phyloP scores from a whole-genome alignment of 1,140 invertebrate species.

The Bombus waltoni region DNA sequence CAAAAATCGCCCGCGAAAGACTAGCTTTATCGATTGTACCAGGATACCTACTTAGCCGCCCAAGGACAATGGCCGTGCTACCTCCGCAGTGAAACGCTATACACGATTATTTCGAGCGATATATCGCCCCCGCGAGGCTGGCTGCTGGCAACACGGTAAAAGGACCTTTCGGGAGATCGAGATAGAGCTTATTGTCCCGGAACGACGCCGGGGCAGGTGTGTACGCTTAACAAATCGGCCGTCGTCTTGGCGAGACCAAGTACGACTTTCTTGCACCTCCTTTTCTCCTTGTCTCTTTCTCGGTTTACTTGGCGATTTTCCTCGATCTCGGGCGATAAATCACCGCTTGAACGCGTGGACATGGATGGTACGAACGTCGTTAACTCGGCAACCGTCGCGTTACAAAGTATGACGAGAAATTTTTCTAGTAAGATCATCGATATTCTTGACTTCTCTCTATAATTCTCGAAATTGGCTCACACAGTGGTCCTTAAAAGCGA shows the following conservation, averaged over 20 bases:
- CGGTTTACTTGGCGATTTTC: not conserved
- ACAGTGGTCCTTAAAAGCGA: not conserved
- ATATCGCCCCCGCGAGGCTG: conserved; percentile 66
- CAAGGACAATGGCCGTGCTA: conserved; percentile 64
- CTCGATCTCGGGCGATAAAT: not conserved
- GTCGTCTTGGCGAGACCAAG: conserved; percentile 34
- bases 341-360: not conserved
- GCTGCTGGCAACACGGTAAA: conserved; percentile 68
- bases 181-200: conserved; percentile 71
- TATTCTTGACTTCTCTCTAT: not conserved
- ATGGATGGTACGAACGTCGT: not conserved
- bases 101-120: conserved; percentile 72
- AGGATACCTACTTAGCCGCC: conserved; percentile 46
- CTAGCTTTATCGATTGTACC: conserved; percentile 55
- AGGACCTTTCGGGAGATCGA: conserved; percentile 70
- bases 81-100: conserved; percentile 67
- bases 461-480: not conserved
- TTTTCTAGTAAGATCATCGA: not conserved
- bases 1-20: conserved; percentile 10
- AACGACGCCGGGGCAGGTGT: conserved; percentile 70
- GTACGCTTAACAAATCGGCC: conserved; percentile 70
- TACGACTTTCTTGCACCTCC: conserved; percentile 36
- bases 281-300: not conserved
- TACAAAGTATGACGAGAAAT: not conserved
- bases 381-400: not conserved